These are phyloP conservation scores for Phylloscopus trochilus DNA, from an alignment of 2,113 vertebrate species.

Conservation along the genomic window DNA sequence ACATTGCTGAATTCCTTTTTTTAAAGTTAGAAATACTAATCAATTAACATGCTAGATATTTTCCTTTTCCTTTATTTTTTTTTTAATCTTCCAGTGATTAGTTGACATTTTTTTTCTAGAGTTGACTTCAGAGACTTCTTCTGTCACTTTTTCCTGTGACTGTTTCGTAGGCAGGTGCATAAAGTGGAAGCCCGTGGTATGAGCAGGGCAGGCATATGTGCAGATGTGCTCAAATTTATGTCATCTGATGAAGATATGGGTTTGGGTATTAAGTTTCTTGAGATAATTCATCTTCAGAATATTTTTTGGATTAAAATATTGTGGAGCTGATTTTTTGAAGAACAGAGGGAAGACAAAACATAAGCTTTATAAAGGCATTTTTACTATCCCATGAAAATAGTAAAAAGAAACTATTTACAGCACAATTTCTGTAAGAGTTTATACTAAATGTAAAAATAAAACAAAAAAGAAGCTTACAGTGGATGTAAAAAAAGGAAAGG, in stretches of 20 bases:
- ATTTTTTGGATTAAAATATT: neutral
- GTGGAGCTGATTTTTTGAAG: neutral
- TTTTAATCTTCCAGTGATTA: neutral
- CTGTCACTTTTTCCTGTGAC: neutral
- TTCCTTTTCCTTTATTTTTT: neutral
- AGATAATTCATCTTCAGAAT: neutral
- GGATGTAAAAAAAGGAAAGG: neutral
- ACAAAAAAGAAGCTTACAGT: neutral
- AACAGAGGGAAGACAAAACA: neutral
- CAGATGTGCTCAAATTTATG: neutral
- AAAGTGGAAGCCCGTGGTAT: neutral
- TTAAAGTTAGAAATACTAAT: neutral
- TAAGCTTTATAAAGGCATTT: neutral
- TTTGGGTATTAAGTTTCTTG: neutral
- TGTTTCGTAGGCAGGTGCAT: neutral
- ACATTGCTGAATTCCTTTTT: neutral
- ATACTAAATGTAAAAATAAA: neutral
- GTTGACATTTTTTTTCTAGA: neutral
- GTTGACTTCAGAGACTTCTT: neutral
- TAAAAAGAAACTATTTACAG: neutral
- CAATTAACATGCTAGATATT: neutral
- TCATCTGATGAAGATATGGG: neutral
- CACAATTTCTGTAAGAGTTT: neutral
- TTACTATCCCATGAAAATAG: neutral
- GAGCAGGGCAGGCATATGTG: neutral